phyloP scores from a whole-genome alignment of 1,140 invertebrate species.

The Phymastichus coffea region DNA sequence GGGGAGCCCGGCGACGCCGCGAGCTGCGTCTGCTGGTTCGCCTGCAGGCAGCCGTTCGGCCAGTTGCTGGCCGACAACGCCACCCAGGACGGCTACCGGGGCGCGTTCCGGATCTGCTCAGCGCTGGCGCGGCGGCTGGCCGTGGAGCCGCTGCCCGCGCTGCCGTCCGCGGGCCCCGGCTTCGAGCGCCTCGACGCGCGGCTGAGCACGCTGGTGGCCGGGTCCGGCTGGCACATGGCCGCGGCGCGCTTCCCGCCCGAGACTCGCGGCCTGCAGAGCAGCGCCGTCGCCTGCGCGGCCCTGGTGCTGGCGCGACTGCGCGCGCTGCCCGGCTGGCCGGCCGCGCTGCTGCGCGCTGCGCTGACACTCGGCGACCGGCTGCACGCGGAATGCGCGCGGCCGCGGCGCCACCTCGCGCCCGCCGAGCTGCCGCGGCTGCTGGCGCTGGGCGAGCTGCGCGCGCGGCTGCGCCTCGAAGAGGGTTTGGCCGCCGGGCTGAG shows the following conservation, averaged over 20 bases:
- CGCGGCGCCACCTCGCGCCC: conserved; percentile 36
- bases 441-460: conserved; percentile 41
- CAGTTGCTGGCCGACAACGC: conserved; percentile 37
- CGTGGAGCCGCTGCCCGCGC: too few species aligned
- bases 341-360: conserved; percentile 37
- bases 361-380: conserved; percentile 40
- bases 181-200: conserved; percentile 31
- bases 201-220: conserved; percentile 35
- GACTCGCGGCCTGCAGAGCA: conserved; percentile 43
- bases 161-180: too few species aligned
- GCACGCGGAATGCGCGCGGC: conserved; percentile 36
- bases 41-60: conserved; percentile 42
- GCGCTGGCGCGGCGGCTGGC: too few species aligned
- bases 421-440: conserved; percentile 40
- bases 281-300: conserved; percentile 33
- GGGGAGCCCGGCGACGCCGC: too few species aligned
- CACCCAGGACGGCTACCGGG: too few species aligned
- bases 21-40: conserved; percentile 49
- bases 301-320: conserved; percentile 40
- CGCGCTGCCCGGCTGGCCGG: conserved; percentile 44
- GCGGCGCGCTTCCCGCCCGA: conserved; percentile 26
- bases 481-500: conserved; percentile 38
- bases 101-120: too few species aligned
- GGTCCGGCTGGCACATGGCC: conserved; percentile 36
- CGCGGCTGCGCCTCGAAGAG: conserved; percentile 33